Conservation (phyloP, 2,113 vertebrate species). For the Neomonachus schauinslandi region DNA sequence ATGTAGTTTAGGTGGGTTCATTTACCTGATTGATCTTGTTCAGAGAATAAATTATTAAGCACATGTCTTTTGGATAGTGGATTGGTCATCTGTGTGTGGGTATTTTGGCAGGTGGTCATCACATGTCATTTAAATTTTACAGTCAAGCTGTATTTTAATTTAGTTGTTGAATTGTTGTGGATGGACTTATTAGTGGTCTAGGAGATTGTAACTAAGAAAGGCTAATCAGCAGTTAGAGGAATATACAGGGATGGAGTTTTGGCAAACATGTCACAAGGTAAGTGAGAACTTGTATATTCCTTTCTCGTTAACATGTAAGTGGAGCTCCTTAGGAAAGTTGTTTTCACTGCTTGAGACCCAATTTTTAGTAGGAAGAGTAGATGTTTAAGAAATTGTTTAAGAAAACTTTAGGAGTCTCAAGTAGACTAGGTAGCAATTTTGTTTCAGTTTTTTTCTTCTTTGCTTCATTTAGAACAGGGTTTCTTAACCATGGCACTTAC, state of each 20-base stretch:
- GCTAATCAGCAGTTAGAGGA: neutral
- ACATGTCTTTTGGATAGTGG: neutral
- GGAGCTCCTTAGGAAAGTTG: conserved; percentile 32
- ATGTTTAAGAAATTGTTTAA: neutral
- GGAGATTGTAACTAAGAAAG: conserved; percentile 27
- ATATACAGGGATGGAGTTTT: conserved; percentile 24
- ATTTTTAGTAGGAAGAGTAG: neutral
- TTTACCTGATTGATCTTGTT: conserved; percentile 16
- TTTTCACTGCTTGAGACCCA: conserved; percentile 6
- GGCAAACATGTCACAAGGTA: neutral
- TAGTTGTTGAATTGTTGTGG: conserved; percentile 13
- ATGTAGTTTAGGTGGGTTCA: conserved; percentile 8
- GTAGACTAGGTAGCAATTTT: neutral
- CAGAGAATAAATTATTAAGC: conserved; percentile 15
- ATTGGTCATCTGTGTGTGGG: neutral
- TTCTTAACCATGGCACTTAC: neutral
- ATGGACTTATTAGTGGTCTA: neutral
- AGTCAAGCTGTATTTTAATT: neutral
- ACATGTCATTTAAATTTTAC: conserved; percentile 21
- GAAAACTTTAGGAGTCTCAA: neutral
- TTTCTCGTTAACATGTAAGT: conserved; percentile 53
- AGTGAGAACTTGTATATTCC: conserved; percentile 55
- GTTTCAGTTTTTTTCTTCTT: neutral
- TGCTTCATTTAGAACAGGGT: neutral
- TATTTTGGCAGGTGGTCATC: conserved; percentile 11